Evolutionary conservation across 2,797 vertebrate species (phyloP).

Genomic region (Propithecus perrieri): DNA sequence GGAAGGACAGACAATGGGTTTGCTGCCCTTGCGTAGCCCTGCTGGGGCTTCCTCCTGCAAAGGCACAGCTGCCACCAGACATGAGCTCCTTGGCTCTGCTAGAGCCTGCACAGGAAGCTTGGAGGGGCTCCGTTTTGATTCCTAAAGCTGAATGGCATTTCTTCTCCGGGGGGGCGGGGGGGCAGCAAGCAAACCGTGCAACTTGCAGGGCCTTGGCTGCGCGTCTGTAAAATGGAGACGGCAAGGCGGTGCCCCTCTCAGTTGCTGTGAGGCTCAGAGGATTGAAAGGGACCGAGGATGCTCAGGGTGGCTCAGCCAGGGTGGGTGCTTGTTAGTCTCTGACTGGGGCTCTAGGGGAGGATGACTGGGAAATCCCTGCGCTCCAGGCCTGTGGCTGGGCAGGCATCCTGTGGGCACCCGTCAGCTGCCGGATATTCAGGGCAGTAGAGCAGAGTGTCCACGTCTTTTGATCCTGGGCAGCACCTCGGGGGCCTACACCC

Average conservation of each 20-base stretch:
- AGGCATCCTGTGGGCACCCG: neutral
- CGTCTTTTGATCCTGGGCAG: neutral
- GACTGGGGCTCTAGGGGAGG: neutral
- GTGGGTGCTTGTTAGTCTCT: neutral
- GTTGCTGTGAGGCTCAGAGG: neutral
- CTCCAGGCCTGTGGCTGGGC: neutral
- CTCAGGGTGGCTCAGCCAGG: neutral
- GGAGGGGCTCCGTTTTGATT: neutral
- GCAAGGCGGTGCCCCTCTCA: accelerated
- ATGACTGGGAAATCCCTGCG: neutral
- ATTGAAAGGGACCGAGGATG: neutral
- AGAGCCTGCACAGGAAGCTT: neutral
- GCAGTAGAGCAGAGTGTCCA: neutral
- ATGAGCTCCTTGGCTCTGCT: neutral
- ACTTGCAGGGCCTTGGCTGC: neutral
- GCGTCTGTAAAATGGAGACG: neutral
- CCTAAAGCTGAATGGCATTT: neutral
- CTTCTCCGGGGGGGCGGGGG: neutral
- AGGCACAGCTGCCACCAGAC: neutral
- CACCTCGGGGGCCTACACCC: neutral
- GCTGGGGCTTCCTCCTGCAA: neutral
- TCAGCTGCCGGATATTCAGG: neutral
- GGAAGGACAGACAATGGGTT: neutral
- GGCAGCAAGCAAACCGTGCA: neutral
- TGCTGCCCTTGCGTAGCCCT: neutral